Conservation (phyloP, 2,113 vertebrate species). For the Cryptoleucopteryx plumbea region DNA sequence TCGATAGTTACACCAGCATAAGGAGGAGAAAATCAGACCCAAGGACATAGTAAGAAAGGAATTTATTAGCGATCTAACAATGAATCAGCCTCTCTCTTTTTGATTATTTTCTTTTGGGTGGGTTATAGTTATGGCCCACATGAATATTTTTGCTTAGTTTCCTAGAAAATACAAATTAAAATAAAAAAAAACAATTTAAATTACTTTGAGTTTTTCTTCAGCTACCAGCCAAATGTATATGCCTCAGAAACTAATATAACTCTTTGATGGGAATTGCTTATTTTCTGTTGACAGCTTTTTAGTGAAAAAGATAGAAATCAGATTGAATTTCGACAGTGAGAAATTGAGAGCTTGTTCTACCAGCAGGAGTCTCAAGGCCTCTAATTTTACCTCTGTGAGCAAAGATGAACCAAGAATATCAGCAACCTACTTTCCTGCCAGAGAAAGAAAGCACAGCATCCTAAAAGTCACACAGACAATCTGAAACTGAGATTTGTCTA, state of each 20-base stretch:
- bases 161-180: conserved; percentile 65
- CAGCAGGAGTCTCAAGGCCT: conserved; percentile 76
- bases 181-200: conserved; percentile 55
- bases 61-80: not conserved
- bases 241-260: conserved; percentile 66
- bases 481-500: not conserved
- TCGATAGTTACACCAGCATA: not conserved
- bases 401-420: conserved; percentile 72
- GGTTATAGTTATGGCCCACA: not conserved
- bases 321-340: conserved; percentile 80
- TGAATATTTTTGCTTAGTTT: conserved; percentile 61
- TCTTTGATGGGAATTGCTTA: conserved; percentile 74
- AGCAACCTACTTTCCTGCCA: conserved; percentile 65
- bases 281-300: conserved; percentile 81
- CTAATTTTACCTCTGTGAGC: conserved; percentile 76
- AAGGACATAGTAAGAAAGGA: not conserved
- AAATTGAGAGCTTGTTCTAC: conserved; percentile 79
- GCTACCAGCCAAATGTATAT: conserved; percentile 41
- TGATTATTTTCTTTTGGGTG: not conserved
- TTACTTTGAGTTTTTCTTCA: conserved; percentile 49
- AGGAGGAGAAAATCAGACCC: not conserved
- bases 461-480: conserved; percentile 25
- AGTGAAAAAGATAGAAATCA: conserved; percentile 83
- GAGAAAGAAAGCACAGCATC: conserved; percentile 4
- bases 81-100: not conserved